Evolutionary conservation across 2,113 vertebrate genomes (phyloP), one percentile per base, ranked within the genome.

Genomic region (Bombycilla garrulus): DNA sequence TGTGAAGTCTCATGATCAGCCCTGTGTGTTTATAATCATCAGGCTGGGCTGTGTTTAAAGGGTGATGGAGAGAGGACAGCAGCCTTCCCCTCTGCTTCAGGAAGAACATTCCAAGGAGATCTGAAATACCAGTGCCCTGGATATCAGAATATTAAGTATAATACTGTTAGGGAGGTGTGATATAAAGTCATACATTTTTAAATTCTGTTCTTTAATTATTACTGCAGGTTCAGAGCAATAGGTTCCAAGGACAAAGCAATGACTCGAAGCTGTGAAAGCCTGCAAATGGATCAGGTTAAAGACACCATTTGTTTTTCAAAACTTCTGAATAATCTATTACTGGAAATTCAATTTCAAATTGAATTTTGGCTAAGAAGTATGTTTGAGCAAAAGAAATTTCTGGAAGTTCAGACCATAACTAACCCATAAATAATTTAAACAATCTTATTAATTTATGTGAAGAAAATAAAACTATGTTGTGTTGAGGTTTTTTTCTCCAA

Each of bases 121-220:
- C 69, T 83, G 64, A 81, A 93, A 93, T 61, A 84, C 78, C 90
- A 97, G 40, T 12, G 71, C 81, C 77, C 64, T 51, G 67, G 65
- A 35, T 84, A 91, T 9, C 85, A 71, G 90, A 93, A 93, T 86
- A 84, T 94, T 93, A 95, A 88, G 57, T 90, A 40, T 80, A 93
- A 88, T 67, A 93, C 89, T 93, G 72, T 85, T 93, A 92, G 83
- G 92, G 95, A 95, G 88, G 84, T 91, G 81, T 77, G 88, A 90
- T 88, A 96, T 76, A 17, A 92, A 94, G 89, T 95, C 94, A 97
- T 97, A 18, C 90, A 97, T 97, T 97, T 97, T 97, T 97, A 65
- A 97, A 96, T 80, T 33, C 74, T 61, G 12, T 92, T 96, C 97
- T 97, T 97, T 94, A 97, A 97, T 97, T 97, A 97, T 97, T 97